Conservation (phyloP, 2,113 vertebrate genomes). For the Thryonomys swinderianus region DNA sequence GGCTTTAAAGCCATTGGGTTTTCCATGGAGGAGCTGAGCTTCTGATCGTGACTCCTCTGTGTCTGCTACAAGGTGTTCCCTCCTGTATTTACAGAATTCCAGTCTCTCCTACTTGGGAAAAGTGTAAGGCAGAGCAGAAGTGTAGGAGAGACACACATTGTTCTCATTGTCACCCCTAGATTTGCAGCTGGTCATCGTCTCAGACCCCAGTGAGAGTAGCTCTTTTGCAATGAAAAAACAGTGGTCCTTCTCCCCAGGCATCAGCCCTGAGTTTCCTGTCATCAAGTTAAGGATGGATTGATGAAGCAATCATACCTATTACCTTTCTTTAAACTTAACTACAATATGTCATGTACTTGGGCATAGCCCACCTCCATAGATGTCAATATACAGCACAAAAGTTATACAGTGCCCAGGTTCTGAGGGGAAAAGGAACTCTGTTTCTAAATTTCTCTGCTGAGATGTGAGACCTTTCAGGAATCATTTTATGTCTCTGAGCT, state of each 20-base stretch:
- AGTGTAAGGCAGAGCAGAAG: neutral
- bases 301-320: slow-evolving; percentile 62
- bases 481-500: neutral
- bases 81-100: neutral
- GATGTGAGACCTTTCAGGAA: neutral
- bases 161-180: neutral
- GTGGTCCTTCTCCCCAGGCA: neutral
- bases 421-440: neutral
- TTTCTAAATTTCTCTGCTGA: neutral
- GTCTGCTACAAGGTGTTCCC: neutral
- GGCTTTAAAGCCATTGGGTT: neutral
- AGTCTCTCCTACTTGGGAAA: neutral
- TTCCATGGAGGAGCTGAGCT: neutral
- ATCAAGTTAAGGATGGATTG: slow-evolving; percentile 41
- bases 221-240: neutral
- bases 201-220: neutral
- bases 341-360: neutral
- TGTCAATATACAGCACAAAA: neutral
- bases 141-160: neutral
- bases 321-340: slow-evolving; percentile 2
- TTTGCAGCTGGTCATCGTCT: neutral
- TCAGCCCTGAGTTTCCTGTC: slow-evolving; percentile 16
- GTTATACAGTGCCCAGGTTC: neutral
- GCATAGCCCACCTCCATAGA: neutral
- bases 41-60: neutral